Evolutionary conservation across 1,140 invertebrate species (phyloP).

Genomic region (Ostrea denselamellosa): DNA sequence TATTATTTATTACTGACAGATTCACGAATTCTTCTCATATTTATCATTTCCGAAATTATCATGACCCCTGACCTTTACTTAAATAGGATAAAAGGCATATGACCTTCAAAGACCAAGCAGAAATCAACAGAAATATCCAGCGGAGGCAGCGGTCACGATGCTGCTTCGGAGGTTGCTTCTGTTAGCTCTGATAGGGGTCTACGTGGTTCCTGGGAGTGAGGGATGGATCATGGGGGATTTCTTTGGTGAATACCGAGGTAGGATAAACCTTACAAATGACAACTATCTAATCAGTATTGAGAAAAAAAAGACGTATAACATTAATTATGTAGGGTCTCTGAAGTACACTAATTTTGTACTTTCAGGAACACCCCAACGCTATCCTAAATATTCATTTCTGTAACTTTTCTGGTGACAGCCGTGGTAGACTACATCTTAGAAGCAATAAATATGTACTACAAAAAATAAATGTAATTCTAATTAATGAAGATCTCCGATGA

Average conservation of each 20-base stretch:
- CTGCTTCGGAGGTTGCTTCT: slow-evolving; percentile 32
- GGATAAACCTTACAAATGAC: neutral
- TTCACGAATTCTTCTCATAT: neutral
- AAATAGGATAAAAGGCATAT: neutral
- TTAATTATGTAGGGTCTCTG: too few species aligned
- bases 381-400: too few species aligned
- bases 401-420: too few species aligned
- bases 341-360: too few species aligned
- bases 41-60: slow-evolving; percentile 27
- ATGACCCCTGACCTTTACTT: neutral
- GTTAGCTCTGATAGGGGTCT: slow-evolving; percentile 13
- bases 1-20: slow-evolving; percentile 21
- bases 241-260: slow-evolving; percentile 31
- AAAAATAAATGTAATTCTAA: too few species aligned
- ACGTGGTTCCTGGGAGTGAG: neutral
- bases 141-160: neutral
- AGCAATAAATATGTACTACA: too few species aligned
- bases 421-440: too few species aligned
- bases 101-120: neutral
- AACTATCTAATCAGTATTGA: too few species aligned
- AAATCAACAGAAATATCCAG: slow-evolving; percentile 14
- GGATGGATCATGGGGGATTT: neutral
- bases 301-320: too few species aligned
- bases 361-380: too few species aligned
- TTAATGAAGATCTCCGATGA: too few species aligned